phyloP scores from a whole-genome alignment of 2,113 vertebrate genomes.

The Panthera tigris region DNA sequence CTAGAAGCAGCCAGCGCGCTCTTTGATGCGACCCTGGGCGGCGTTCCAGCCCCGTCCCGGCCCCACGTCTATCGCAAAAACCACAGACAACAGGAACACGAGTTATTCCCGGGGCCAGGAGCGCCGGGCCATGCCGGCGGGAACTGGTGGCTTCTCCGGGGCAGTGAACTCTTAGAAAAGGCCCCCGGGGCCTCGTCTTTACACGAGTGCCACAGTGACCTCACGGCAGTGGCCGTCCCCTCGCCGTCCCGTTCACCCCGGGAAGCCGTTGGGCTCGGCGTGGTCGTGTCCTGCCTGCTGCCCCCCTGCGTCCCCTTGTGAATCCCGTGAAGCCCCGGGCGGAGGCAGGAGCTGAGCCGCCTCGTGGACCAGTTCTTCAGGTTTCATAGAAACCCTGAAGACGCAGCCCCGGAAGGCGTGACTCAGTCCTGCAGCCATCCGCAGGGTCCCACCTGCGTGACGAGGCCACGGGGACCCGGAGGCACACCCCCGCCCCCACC shows the following conservation, averaged over 20 bases:
- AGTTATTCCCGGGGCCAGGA: background rate
- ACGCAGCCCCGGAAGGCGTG: background rate
- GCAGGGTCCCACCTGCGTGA: rapidly evolving
- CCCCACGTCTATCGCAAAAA: too few species aligned
- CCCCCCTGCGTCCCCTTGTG: background rate
- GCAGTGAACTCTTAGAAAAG: background rate
- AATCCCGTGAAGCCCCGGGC: background rate
- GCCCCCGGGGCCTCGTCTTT: background rate
- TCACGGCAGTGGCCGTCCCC: rapidly evolving
- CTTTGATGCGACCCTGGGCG: too few species aligned
- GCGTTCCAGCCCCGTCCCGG: background rate
- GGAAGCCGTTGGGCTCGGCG: rapidly evolving
- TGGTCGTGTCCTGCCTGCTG: background rate
- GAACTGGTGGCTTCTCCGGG: background rate
- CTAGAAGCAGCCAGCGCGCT: background rate
- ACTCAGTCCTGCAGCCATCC: rapidly evolving
- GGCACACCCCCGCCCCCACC: background rate
- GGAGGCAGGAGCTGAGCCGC: background rate
- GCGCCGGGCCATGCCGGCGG: too few species aligned
- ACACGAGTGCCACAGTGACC: rapidly evolving
- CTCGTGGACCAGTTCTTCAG: too few species aligned
- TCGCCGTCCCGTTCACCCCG: too few species aligned
- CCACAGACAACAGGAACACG: too few species aligned
- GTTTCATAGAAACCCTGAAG: background rate
- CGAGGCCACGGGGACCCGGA: rapidly evolving